phyloP scores from a whole-genome alignment of 2,888 invertebrate genomes.

The Choreutis nemorana region DNA sequence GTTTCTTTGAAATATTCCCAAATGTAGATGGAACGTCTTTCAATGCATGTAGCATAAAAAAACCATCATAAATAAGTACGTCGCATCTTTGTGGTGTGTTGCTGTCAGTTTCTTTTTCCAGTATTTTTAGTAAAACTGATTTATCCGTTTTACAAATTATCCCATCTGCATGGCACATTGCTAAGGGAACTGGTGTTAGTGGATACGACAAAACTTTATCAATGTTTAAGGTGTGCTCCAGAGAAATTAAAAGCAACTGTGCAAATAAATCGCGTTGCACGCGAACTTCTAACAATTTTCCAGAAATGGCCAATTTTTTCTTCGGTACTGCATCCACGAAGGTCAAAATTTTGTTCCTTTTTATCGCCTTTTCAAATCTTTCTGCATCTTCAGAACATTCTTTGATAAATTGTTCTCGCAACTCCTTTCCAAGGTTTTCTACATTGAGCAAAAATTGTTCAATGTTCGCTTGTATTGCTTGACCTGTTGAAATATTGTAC shows the following conservation, averaged over 20 bases:
- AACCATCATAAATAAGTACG: constrained; percentile 1
- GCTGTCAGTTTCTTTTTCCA: constrained; percentile 7
- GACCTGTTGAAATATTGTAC: constrained; percentile 4
- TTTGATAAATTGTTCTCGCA: constrained; percentile 2
- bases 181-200: constrained; percentile 12
- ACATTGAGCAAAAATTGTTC: constrained; percentile 2
- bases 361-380: no score
- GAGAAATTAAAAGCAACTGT: no score
- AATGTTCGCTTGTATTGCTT: constrained; percentile 1
- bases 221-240: no score
- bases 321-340: constrained; percentile 3
- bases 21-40: background rate
- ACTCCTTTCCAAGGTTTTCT: background rate
- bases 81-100: background rate
- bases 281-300: constrained; percentile 1
- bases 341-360: constrained; percentile 2
- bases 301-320: background rate
- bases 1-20: constrained; percentile 2
- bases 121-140: constrained; percentile 14
- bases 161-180: constrained; percentile 19
- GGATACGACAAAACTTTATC: constrained; percentile 7
- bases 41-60: background rate
- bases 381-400: constrained; percentile 1
- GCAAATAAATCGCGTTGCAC: constrained; percentile 3
- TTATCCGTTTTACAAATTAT: constrained; percentile 18